Evolutionary conservation across 1,140 invertebrate genomes (phyloP).

Genomic region (Kradibia gibbosae): DNA sequence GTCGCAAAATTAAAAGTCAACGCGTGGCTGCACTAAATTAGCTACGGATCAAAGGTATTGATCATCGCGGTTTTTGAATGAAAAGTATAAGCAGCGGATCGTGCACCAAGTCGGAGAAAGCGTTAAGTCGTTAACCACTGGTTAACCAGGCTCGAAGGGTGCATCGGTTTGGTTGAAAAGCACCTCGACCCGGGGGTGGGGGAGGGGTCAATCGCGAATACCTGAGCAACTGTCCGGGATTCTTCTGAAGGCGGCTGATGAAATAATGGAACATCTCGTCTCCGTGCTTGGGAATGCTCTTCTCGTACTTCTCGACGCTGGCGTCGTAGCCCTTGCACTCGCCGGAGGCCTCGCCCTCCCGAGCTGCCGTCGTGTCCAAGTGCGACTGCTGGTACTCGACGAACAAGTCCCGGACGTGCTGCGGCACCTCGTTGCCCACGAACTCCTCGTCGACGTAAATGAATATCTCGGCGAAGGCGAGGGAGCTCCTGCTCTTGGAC

Average conservation of each 20-base stretch:
- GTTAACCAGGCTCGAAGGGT: no score
- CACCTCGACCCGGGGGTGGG: no score
- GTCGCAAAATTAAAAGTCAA: no score
- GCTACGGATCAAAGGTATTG: no score
- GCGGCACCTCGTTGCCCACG: slow-evolving; percentile 63
- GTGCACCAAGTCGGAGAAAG: no score
- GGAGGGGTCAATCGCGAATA: not conserved
- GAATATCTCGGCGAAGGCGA: slow-evolving; percentile 74
- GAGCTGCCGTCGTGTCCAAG: slow-evolving; percentile 64
- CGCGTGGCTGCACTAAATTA: no score
- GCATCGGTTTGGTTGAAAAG: no score
- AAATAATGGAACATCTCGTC: slow-evolving; percentile 88
- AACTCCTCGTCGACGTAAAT: slow-evolving; percentile 77
- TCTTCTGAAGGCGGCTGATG: slow-evolving; percentile 79
- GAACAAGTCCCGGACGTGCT: slow-evolving; percentile 78
- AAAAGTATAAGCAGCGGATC: no score
- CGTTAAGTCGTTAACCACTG: no score
- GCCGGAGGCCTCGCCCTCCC: slow-evolving; percentile 54
- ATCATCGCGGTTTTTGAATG: no score
- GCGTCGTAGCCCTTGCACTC: slow-evolving; percentile 59
- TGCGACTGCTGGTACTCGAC: slow-evolving; percentile 77
- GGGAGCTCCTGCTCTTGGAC: slow-evolving; percentile 54
- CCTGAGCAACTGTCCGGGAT: slow-evolving; percentile 79
- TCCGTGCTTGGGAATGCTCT: slow-evolving; percentile 82
- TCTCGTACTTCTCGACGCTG: slow-evolving; percentile 82